Conservation (phyloP, 1,140 invertebrate species). For the Polypedilum vanderplanki region DNA sequence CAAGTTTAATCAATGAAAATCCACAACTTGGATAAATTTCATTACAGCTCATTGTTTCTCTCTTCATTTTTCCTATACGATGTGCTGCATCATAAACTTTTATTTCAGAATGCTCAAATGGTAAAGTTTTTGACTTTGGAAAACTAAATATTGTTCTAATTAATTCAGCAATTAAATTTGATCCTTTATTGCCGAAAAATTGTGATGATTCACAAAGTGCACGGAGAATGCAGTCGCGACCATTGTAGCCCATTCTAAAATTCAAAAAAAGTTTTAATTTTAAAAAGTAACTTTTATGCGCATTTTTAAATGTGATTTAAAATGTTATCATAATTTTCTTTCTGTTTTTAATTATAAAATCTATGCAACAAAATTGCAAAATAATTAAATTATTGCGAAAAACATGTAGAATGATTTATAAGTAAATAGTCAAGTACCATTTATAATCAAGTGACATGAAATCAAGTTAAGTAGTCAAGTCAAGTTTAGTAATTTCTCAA, state of each 20-base stretch:
- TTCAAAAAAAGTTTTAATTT: constrained; percentile 32
- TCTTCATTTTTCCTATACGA: constrained; percentile 45
- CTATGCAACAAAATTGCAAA: no score
- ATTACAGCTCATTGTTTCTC: constrained; percentile 46
- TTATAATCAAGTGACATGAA: no score
- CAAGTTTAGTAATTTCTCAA: no score
- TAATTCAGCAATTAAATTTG: constrained; percentile 57
- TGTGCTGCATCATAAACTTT: constrained; percentile 54
- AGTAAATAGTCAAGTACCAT: no score
- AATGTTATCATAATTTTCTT: no score
- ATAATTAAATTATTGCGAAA: no score
- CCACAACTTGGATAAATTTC: constrained; percentile 51
- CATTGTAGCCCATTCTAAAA: constrained; percentile 56
- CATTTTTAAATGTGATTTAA: no score
- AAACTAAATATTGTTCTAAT: constrained; percentile 56
- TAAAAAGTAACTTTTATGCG: constrained; percentile 31
- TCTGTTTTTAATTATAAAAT: no score
- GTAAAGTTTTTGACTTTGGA: constrained; percentile 50
- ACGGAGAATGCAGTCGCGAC: constrained; percentile 52
- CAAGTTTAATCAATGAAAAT: constrained; percentile 59
- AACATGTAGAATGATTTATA: no score
- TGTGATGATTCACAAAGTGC: constrained; percentile 58
- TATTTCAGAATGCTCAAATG: constrained; percentile 55
- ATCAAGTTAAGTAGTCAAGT: no score
- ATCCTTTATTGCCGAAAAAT: constrained; percentile 50